Percentiles rank a stretch among this genome's conserved stretches.
Evolutionary conservation across 2,797 vertebrate genomes (phyloP).

Genomic region (Macropodus opercularis): DNA sequence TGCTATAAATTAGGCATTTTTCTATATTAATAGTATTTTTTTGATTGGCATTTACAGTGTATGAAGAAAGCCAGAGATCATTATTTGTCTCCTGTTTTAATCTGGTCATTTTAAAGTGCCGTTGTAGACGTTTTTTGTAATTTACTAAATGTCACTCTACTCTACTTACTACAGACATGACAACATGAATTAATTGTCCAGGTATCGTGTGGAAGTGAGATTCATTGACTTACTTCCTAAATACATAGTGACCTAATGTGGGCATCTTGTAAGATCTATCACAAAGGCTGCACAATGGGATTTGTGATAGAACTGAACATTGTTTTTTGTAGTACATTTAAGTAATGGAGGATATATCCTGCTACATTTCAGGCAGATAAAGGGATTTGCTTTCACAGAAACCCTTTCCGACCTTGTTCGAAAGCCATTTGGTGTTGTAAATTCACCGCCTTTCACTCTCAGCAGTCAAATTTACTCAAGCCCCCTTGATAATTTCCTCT

Average conservation of each 20-base stretch:
- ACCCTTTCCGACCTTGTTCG: slow-evolving; percentile 66
- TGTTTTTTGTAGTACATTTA: slow-evolving; percentile 29
- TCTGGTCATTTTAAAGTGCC: no score
- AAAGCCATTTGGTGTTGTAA: slow-evolving; percentile 65
- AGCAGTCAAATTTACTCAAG: slow-evolving; percentile 62
- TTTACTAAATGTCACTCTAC: slow-evolving; percentile 8
- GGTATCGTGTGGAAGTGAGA: slow-evolving; percentile 26
- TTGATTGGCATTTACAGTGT: no score
- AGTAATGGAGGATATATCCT: slow-evolving; percentile 63
- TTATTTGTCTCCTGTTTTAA: no score
- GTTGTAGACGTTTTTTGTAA: neutral
- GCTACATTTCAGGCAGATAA: slow-evolving; percentile 42
- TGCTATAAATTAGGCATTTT: neutral
- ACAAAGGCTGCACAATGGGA: slow-evolving; percentile 45
- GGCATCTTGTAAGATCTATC: slow-evolving; percentile 57
- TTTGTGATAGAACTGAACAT: slow-evolving; percentile 45
- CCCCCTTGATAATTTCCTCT: slow-evolving; percentile 62
- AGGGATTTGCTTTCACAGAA: slow-evolving; percentile 63
- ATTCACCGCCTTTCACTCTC: slow-evolving; percentile 51
- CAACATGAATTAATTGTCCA: slow-evolving; percentile 34
- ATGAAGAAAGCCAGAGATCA: no score
- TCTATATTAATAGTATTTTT: no score
- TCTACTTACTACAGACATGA: slow-evolving; percentile 38
- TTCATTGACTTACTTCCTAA: slow-evolving; percentile 59
- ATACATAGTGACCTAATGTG: slow-evolving; percentile 54